phyloP scores from a whole-genome alignment of 2,113 vertebrate genomes.

The Zootoca vivipara region DNA sequence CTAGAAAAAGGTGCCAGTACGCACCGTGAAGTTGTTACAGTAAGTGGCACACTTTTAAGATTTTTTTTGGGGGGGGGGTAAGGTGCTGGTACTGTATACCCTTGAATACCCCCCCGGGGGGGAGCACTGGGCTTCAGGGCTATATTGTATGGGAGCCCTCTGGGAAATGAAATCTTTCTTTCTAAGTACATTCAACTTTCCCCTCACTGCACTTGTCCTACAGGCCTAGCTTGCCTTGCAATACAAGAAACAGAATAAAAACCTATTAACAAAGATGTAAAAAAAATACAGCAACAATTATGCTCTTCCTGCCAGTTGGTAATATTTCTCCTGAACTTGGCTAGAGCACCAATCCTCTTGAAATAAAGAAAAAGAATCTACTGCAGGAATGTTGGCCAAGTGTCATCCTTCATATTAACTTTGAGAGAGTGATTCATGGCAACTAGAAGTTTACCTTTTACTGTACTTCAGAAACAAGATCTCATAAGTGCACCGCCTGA shows the following conservation, averaged over 20 bases:
- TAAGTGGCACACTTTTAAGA: too few relatives aligned
- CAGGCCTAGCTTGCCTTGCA: not conserved
- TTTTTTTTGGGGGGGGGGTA: too few relatives aligned
- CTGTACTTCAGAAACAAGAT: constrained; percentile 1
- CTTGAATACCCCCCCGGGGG: too few relatives aligned
- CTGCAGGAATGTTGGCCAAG: not conserved
- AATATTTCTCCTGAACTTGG: not conserved
- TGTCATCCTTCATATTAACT: not conserved
- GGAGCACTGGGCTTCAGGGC: too few relatives aligned
- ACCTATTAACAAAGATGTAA: too few relatives aligned
- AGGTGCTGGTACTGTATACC: too few relatives aligned
- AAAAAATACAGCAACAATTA: not conserved
- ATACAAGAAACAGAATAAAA: not conserved
- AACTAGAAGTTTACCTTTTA: constrained; percentile 6
- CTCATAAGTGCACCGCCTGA: not conserved
- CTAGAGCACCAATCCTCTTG: not conserved
- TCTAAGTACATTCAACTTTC: not conserved
- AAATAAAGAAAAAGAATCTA: not conserved
- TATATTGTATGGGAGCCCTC: not conserved
- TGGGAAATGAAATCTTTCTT: not conserved
- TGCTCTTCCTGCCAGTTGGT: not conserved
- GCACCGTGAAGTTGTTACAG: too few relatives aligned
- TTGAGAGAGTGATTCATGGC: not conserved
- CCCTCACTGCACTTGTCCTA: not conserved
- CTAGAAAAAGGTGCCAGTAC: too few relatives aligned